Percentiles rank a stretch among this genome's conserved stretches.
Conservation (phyloP, 2,113 vertebrate genomes). For the Erythrocebus patas region DNA sequence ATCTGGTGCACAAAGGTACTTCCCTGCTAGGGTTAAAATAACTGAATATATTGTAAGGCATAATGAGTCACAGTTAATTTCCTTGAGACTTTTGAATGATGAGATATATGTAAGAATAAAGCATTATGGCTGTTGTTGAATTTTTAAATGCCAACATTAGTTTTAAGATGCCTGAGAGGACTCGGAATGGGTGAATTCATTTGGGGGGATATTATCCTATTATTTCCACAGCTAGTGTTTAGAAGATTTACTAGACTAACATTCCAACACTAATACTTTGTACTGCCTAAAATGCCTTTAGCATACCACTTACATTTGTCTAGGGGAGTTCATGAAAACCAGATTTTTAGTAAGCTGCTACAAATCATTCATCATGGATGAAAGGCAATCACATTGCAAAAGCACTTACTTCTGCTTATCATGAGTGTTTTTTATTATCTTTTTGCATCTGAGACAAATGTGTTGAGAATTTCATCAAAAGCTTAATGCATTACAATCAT, state of each 20-base stretch:
- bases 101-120: slow-evolving; percentile 3
- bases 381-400: slow-evolving; percentile 73
- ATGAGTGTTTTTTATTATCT: slow-evolving; percentile 67
- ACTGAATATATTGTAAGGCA: background rate
- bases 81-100: slow-evolving; percentile 48
- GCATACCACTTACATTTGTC: slow-evolving; percentile 70
- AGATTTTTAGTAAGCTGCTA: slow-evolving; percentile 76
- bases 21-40: slow-evolving; percentile 8
- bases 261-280: slow-evolving; percentile 65
- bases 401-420: slow-evolving; percentile 69
- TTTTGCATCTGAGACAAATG: slow-evolving; percentile 60
- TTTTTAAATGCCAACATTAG: slow-evolving; percentile 53
- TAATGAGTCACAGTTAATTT: slow-evolving; percentile 31
- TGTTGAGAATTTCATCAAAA: slow-evolving; percentile 56
- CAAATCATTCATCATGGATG: slow-evolving; percentile 78
- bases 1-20: background rate
- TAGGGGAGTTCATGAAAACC: slow-evolving; percentile 70
- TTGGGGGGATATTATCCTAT: slow-evolving; percentile 49
- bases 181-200: slow-evolving; percentile 54
- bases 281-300: slow-evolving; percentile 73
- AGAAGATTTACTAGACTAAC: slow-evolving; percentile 75
- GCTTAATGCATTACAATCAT: slow-evolving; percentile 12
- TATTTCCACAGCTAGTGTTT: slow-evolving; percentile 72
- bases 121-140: background rate
- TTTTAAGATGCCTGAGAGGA: slow-evolving; percentile 21